These are phyloP conservation scores for Nemotelus pantherinus DNA, from an alignment of 2,888 invertebrate genomes.

Conservation along the genomic window DNA sequence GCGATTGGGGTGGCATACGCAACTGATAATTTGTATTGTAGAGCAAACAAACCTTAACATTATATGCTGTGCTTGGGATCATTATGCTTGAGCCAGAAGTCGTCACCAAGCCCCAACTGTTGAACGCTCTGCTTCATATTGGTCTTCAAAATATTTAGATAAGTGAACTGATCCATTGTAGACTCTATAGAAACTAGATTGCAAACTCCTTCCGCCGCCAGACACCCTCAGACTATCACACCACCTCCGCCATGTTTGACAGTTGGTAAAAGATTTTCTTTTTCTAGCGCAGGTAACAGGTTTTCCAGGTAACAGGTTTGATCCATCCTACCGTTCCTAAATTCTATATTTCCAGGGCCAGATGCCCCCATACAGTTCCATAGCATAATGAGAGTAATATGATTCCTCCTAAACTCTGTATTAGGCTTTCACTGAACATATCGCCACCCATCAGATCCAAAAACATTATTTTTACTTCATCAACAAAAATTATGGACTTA, in stretches of 20 bases:
- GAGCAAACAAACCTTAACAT: conserved; percentile 32
- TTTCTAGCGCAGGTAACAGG: neutral
- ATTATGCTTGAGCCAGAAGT: conserved; percentile 45
- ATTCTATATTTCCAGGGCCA: too few species aligned
- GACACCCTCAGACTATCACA: conserved; percentile 46
- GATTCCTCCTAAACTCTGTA: too few species aligned
- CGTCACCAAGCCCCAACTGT: too few species aligned
- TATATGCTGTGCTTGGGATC: conserved; percentile 45
- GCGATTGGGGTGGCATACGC: conserved; percentile 20
- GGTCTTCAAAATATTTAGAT: conserved; percentile 14
- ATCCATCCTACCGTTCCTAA: too few species aligned
- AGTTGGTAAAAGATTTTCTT: conserved; percentile 33
- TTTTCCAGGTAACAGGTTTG: too few species aligned
- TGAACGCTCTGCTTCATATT: conserved; percentile 30
- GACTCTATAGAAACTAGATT: conserved; percentile 23
- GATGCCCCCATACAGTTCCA: too few species aligned
- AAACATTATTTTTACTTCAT: too few species aligned
- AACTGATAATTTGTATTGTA: conserved; percentile 8
- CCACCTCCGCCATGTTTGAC: conserved; percentile 45
- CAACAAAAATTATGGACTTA: too few species aligned
- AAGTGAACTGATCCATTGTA: conserved; percentile 9
- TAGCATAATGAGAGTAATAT: too few species aligned
- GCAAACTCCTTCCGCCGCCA: conserved; percentile 23
- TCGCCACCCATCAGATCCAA: too few species aligned
- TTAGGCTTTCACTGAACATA: too few species aligned